phyloP scores from a whole-genome alignment of 2,888 invertebrate species.

The Cerastoderma edule region DNA sequence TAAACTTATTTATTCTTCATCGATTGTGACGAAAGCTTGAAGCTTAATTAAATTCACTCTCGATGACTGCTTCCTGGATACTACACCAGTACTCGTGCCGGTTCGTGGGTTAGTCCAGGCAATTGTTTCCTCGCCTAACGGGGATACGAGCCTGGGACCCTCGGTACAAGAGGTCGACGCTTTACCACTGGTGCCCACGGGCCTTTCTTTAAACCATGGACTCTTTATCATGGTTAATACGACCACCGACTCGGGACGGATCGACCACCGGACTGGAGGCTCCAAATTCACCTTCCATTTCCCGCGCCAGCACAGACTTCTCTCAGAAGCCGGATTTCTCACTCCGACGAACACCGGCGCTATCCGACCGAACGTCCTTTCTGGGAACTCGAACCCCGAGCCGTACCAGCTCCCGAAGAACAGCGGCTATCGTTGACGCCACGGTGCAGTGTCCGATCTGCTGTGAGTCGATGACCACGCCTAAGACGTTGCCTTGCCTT shows the following conservation, averaged over 20 bases:
- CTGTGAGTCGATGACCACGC: conserved; percentile 39
- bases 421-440: conserved; percentile 5
- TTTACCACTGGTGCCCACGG: too few relatives aligned
- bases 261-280: conserved; percentile 35
- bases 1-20: too few relatives aligned
- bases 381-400: conserved; percentile 8
- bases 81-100: too few relatives aligned
- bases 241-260: conserved; percentile 44
- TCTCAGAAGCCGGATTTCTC: conserved; percentile 43
- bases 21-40: too few relatives aligned
- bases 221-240: conserved; percentile 11
- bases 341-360: not conserved
- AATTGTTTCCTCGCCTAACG: too few relatives aligned
- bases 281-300: conserved; percentile 35
- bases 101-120: too few relatives aligned
- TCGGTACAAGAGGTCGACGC: too few relatives aligned
- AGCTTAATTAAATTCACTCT: too few relatives aligned
- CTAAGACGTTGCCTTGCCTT: conserved; percentile 52
- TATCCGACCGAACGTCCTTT: not conserved
- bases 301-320: conserved; percentile 30
- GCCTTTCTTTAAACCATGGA: conserved; percentile 6
- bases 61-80: too few relatives aligned
- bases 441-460: conserved; percentile 52
- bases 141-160: too few relatives aligned
- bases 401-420: not conserved